Evolutionary conservation across 2,888 invertebrate species (phyloP), one percentile per base, ranked within the genome.

Genomic region (Mythimna impura): DNA sequence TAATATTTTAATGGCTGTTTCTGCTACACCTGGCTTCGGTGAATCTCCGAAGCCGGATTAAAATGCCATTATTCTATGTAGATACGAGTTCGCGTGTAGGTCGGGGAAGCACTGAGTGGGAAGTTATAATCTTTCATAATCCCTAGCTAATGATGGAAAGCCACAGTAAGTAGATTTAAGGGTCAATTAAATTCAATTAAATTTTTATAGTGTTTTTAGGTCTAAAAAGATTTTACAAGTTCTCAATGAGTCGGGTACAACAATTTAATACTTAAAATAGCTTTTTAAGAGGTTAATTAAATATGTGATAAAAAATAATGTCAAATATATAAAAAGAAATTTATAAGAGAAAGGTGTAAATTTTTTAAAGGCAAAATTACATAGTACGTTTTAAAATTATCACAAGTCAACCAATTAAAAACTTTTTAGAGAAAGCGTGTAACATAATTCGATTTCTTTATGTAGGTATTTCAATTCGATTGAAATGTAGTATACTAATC

Each of bases 101-200:
- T 47, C 47, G 2, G n/a, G 36, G 54, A 54, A 34, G 22, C 54
- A 40, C 17, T 50, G 12, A 61, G 54, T 61, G 30, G 10, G 12
- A 79, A 80, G 47, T 61, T 61, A 40, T 55, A 61, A 55, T 20
- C 50, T 79, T 36, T 72, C n/a, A 5, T 61, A 61, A 78, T 78
- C 34, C 50, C 17, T 9, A 17, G 22, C 25, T 52, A 58, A 62
- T 62, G n/a, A 55, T 40, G 30, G n/a, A 61, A 79, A 57, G 47
- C 36, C 17, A 76, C 12, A 14, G 20, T 43, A 22, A 43, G 71
- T 34, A 25, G n/a, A 68, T 43, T 61, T 47, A 20, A 61, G 4
- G n/a, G 10, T 8, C 17, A 47, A 47, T 47, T 17, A 17, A 14
- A 47, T 17, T 17, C 17, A 47, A 47, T 2, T 36, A 36, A 8